These are phyloP conservation scores for Enteromius anoplus DNA, from an alignment of 2,797 vertebrate species.

Conservation along the genomic window DNA sequence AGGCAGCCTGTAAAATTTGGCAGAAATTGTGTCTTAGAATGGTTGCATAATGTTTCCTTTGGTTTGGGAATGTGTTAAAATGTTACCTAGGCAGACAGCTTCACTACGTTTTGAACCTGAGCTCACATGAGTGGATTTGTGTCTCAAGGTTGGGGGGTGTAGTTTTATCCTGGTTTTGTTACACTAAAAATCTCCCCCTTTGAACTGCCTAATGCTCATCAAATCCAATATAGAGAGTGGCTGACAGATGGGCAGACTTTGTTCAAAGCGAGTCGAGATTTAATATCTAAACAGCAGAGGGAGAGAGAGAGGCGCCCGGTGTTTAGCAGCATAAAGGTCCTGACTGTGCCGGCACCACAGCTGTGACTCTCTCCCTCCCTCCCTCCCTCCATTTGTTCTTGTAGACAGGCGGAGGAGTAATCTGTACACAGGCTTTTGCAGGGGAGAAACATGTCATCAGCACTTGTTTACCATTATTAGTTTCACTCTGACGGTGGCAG, in stretches of 20 bases:
- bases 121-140: constrained; percentile 21
- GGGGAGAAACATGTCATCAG: constrained; percentile 72
- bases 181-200: constrained; percentile 75
- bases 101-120: constrained; percentile 1
- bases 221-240: constrained; percentile 75
- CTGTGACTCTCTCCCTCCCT: constrained; percentile 71
- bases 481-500: constrained; percentile 60
- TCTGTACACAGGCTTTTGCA: constrained; percentile 61
- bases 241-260: constrained; percentile 82
- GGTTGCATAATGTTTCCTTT: constrained; percentile 2
- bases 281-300: constrained; percentile 80
- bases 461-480: constrained; percentile 75
- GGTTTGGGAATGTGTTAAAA: not conserved
- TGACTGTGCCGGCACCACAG: constrained; percentile 77
- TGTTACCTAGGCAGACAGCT: not conserved
- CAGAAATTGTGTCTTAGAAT: not conserved
- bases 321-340: constrained; percentile 72
- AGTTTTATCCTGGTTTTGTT: constrained; percentile 59
- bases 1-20: not conserved
- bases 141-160: not conserved
- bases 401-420: constrained; percentile 67
- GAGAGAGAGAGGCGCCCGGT: constrained; percentile 71
- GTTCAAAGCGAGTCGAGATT: constrained; percentile 80
- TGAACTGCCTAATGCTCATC: constrained; percentile 78
- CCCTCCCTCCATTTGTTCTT: constrained; percentile 68